These are phyloP conservation scores for Beaufortia kweichowensis DNA, from an alignment of 2,113 vertebrate genomes.

Conservation along the genomic window DNA sequence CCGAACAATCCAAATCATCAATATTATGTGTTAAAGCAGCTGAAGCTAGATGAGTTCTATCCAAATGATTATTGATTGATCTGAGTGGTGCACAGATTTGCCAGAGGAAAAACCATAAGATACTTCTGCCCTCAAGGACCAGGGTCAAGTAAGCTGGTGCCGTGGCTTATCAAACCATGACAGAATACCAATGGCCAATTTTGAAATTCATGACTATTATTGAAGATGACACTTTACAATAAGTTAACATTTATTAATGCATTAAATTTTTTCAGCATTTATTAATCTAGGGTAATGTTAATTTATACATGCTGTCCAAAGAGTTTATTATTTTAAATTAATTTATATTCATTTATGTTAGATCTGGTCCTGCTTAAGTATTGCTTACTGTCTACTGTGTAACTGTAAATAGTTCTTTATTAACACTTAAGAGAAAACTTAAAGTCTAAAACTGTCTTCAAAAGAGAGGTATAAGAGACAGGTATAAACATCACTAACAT, in stretches of 20 bases:
- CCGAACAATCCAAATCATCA: not conserved
- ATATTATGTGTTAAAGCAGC: conserved; percentile 12
- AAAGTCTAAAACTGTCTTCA: too few species aligned
- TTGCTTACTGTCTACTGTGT: too few species aligned
- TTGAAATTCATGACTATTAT: conserved; percentile 40
- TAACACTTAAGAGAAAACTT: too few species aligned
- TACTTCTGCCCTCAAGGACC: conserved; percentile 36
- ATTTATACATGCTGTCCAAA: too few species aligned
- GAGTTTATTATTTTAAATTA: too few species aligned
- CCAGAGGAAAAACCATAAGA: conserved; percentile 44
- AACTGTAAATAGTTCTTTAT: too few species aligned
- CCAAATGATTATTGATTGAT: conserved; percentile 55
- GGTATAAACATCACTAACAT: not conserved
- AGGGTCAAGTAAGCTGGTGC: conserved; percentile 50
- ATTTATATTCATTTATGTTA: too few species aligned
- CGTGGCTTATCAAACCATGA: conserved; percentile 33
- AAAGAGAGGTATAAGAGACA: too few species aligned
- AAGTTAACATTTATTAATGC: conserved; percentile 8
- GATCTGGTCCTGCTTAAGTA: too few species aligned
- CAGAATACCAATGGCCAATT: conserved; percentile 41
- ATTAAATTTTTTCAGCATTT: not conserved
- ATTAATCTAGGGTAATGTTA: too few species aligned
- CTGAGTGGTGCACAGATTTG: conserved; percentile 39
- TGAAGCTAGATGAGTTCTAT: conserved; percentile 41
- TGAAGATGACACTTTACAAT: not conserved